These are phyloP conservation scores for Psittacula derbiana DNA, from an alignment of 2,797 vertebrate species.

Conservation along the genomic window DNA sequence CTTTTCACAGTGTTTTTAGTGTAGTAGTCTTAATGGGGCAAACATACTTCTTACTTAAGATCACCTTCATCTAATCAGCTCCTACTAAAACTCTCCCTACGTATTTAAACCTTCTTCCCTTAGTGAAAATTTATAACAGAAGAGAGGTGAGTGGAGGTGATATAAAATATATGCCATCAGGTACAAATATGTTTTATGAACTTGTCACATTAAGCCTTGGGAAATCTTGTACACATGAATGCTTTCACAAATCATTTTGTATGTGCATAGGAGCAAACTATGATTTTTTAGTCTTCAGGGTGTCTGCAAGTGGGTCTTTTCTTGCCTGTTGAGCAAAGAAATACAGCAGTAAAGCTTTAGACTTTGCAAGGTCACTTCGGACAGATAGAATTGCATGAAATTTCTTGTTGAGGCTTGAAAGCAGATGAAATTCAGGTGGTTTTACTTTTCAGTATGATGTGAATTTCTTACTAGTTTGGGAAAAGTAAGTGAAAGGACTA, in stretches of 20 bases:
- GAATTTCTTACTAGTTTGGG: neutral
- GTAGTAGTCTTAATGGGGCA: neutral
- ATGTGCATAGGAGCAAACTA: neutral
- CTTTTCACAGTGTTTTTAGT: neutral
- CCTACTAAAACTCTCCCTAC: neutral
- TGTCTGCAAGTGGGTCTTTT: neutral
- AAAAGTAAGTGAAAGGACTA: neutral
- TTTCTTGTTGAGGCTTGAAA: constrained; percentile 27
- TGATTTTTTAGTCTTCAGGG: neutral
- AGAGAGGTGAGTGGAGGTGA: neutral
- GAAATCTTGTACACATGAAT: neutral
- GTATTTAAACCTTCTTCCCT: neutral
- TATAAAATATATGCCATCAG: neutral
- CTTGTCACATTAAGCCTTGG: neutral
- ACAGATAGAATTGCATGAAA: neutral
- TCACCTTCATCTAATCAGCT: neutral
- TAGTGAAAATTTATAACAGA: neutral
- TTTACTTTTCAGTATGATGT: neutral
- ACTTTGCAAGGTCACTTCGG: neutral
- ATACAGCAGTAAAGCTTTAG: neutral
- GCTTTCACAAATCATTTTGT: neutral
- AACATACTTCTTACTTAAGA: neutral
- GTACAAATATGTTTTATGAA: neutral
- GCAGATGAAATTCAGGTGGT: neutral
- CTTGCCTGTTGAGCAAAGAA: neutral